Evolutionary conservation across 2,113 vertebrate species (phyloP), one percentile per base, ranked within the genome.

Genomic region (Lepidiolamprologus cunningtoni): DNA sequence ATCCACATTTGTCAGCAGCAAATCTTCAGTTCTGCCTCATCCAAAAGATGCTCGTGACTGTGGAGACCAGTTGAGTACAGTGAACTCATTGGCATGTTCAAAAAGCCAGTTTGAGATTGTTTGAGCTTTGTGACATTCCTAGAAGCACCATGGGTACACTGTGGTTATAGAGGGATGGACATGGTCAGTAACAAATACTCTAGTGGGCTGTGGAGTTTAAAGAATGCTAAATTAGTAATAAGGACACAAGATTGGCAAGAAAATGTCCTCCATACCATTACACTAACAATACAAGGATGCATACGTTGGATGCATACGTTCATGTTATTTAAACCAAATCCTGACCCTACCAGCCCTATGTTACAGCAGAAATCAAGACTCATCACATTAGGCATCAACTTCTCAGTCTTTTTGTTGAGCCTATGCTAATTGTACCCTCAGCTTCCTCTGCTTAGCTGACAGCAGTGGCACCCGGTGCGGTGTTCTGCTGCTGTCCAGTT

Each of bases 201-300:
- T n/a, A 21, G 1, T 35, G 33, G 33, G 61, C 61, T 37, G 19
- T 66, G 33, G 33, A 66, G 61, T 66, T 66, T 13, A 66, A 66
- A 66, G 0, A 21, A 66, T 35, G 61, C 19, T 66, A 66, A 66
- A 37, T 37, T 37, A 8, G 33, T n/a, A 37, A 0, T 21, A 37
- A 66, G 9, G 33, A 0, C 3, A 35, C 33, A 66, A 66, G 33
- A 3, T 21, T 66, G 61, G 19, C 33, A 66, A 66, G 33, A 66
- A 66, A 66, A 66, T 37, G 31, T 21, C 61, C 19, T 66, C 19
- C 33, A 13, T n/a, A 37, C 61, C 1, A 37, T 66, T 66, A 66
- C 33, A 66, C 33, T 37, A 66, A 35, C 33, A 66, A 66, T 37
- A n/a, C 2, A 66, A 66, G 61, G 33, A 0, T 0, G 61, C 9